These are phyloP conservation scores for Cactoblastis cactorum DNA, from an alignment of 2,888 invertebrate species.

Conservation along the genomic window DNA sequence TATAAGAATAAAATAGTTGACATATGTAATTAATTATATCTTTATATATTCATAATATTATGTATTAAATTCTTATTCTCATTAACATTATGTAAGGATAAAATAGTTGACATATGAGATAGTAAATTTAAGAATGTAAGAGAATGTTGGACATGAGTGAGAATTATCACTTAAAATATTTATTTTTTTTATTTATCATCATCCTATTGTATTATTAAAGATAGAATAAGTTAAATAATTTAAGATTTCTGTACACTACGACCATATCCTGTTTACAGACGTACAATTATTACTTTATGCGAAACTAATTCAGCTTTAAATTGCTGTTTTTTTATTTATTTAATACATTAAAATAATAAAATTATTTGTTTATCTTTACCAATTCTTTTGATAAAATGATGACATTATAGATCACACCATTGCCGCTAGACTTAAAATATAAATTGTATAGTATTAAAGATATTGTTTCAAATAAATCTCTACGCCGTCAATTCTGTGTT, in stretches of 20 bases:
- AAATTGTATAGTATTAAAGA: constrained; percentile 53
- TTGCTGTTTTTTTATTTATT: too few species aligned
- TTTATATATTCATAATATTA: background rate
- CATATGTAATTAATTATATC: too few species aligned
- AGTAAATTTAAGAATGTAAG: constrained; percentile 18
- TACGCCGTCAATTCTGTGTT: constrained; percentile 77
- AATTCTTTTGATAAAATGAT: too few species aligned
- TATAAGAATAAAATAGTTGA: too few species aligned
- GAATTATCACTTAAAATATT: constrained; percentile 50
- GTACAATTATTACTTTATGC: too few species aligned
- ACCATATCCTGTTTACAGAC: too few species aligned
- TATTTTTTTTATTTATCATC: background rate
- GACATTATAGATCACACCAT: background rate
- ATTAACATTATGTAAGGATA: background rate
- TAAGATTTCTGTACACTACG: too few species aligned
- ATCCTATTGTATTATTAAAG: too few species aligned
- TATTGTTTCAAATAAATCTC: constrained; percentile 67
- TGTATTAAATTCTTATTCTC: background rate
- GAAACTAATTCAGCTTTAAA: too few species aligned
- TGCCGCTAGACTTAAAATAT: constrained; percentile 47
- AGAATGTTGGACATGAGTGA: constrained; percentile 65
- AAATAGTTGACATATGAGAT: background rate
- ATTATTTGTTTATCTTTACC: too few species aligned
- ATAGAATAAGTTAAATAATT: too few species aligned
- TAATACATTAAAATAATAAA: too few species aligned